Evolutionary conservation across 1,140 invertebrate genomes (phyloP).

Genomic region (Lucilia cuprina): DNA sequence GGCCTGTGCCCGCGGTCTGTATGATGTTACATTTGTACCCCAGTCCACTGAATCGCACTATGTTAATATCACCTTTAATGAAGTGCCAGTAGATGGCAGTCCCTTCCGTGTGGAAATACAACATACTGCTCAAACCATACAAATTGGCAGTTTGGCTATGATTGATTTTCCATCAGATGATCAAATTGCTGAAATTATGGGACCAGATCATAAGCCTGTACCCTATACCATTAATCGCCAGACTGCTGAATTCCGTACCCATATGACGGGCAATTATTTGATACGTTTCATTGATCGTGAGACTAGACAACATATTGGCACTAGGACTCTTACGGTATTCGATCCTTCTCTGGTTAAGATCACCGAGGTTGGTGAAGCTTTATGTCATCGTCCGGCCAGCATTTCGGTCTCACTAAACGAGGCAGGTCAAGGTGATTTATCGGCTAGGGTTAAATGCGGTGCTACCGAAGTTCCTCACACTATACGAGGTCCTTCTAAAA

Average conservation of each 20-base stretch:
- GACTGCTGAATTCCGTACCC: slow-evolving; percentile 66
- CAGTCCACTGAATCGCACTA: slow-evolving; percentile 88
- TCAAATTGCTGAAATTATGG: slow-evolving; percentile 67
- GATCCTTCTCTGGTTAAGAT: slow-evolving; percentile 84
- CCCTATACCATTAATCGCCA: slow-evolving; percentile 65
- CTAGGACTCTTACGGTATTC: slow-evolving; percentile 79
- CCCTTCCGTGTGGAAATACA: slow-evolving; percentile 94
- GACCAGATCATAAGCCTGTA: slow-evolving; percentile 65
- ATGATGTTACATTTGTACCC: slow-evolving; percentile 96
- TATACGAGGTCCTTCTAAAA: slow-evolving; percentile 72
- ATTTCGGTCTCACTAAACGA: slow-evolving; percentile 72
- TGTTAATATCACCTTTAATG: slow-evolving; percentile 97
- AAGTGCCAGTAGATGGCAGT: slow-evolving; percentile 89
- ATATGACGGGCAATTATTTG: slow-evolving; percentile 65
- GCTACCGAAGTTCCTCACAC: slow-evolving; percentile 82
- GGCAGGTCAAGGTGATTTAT: slow-evolving; percentile 84
- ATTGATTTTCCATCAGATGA: slow-evolving; percentile 67
- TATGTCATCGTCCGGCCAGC: slow-evolving; percentile 82
- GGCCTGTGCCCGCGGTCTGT: slow-evolving; percentile 87
- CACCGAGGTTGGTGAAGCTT: slow-evolving; percentile 78
- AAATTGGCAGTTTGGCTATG: slow-evolving; percentile 67
- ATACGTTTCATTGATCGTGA: slow-evolving; percentile 63
- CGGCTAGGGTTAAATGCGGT: slow-evolving; percentile 78
- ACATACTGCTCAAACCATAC: slow-evolving; percentile 74
- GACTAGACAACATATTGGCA: slow-evolving; percentile 62